Conservation (phyloP, 2,888 invertebrate genomes). For the Zeuzera pyrina region DNA sequence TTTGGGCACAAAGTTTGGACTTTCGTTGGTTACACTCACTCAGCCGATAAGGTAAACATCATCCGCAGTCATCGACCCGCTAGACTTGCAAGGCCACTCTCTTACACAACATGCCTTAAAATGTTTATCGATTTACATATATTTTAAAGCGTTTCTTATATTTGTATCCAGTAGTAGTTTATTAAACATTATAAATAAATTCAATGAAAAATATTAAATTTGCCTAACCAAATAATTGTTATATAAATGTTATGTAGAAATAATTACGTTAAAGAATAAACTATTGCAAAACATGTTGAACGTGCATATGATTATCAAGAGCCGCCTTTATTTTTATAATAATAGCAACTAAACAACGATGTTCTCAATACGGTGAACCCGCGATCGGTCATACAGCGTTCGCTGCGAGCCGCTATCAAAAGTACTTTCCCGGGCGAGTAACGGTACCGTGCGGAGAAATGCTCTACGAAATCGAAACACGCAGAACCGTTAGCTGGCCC, state of each 20-base stretch:
- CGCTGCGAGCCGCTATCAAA: constrained; percentile 37
- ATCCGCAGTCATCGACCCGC: constrained; percentile 59
- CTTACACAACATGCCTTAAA: constrained; percentile 53
- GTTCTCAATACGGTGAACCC: constrained; percentile 43
- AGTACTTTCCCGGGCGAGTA: constrained; percentile 68
- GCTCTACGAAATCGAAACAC: constrained; percentile 74
- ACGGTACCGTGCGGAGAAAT: constrained; percentile 69
- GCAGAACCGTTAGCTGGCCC: constrained; percentile 66
- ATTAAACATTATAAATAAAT: no score
- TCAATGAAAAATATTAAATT: no score
- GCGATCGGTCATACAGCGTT: constrained; percentile 11
- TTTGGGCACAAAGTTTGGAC: constrained; percentile 26
- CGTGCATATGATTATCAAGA: no score
- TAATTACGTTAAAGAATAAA: no score
- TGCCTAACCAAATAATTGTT: no score
- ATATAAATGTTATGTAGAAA: no score
- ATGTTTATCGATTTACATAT: constrained; percentile 36
- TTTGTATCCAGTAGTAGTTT: no score
- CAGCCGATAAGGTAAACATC: constrained; percentile 61
- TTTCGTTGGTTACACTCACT: constrained; percentile 51
- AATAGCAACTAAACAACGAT: constrained; percentile 40
- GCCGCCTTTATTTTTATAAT: no score
- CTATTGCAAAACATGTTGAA: no score
- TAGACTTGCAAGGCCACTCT: constrained; percentile 55
- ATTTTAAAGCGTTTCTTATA: constrained; percentile 11